phyloP scores from a whole-genome alignment of 2,797 vertebrate genomes.

The Crax fasciolata region DNA sequence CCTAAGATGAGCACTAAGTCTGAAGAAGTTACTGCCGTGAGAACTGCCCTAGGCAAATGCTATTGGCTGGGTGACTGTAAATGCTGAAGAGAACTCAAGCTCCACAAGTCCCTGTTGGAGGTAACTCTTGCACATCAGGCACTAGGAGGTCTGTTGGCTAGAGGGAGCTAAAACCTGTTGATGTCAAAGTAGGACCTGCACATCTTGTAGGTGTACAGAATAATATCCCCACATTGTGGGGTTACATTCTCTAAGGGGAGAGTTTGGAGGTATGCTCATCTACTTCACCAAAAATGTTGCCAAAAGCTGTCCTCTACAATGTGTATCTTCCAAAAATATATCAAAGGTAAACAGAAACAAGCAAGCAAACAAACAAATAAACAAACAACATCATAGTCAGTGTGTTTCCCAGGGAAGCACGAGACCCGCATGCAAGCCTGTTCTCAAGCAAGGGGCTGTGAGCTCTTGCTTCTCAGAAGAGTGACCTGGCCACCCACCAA shows the following conservation, averaged over 20 bases:
- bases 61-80: neutral
- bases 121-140: neutral
- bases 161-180: neutral
- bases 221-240: neutral
- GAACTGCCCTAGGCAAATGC: neutral
- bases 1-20: neutral
- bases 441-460: neutral
- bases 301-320: neutral
- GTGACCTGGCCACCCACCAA: neutral
- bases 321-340: neutral
- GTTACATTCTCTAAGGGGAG: neutral
- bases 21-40: neutral
- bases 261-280: neutral
- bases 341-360: neutral
- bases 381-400: neutral
- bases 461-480: accelerated
- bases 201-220: neutral
- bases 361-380: neutral
- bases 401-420: neutral
- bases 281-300: neutral
- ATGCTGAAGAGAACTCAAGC: neutral
- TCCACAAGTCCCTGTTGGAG: neutral
- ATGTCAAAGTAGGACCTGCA: neutral
- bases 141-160: neutral
- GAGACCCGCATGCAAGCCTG: neutral